These are phyloP conservation scores for Dreissena rostriformis DNA, from an alignment of 1,140 invertebrate species.

Conservation along the genomic window DNA sequence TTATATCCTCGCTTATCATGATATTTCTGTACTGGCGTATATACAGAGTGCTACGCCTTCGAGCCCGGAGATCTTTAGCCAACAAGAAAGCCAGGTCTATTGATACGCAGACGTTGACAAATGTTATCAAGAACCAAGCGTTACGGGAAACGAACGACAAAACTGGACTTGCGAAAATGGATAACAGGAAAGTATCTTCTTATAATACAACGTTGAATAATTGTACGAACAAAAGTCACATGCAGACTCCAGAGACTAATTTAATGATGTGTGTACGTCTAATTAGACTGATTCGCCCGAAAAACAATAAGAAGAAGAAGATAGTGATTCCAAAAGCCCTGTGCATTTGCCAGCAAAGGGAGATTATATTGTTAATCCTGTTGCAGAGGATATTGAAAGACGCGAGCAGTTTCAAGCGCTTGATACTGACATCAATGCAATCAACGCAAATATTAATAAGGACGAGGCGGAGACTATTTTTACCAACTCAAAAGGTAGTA, in stretches of 20 bases:
- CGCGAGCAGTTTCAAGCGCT: slow-evolving; percentile 33
- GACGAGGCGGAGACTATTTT: slow-evolving; percentile 49
- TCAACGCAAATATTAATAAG: background rate
- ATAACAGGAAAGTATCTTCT: slow-evolving; percentile 78
- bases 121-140: slow-evolving; percentile 76
- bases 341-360: slow-evolving; percentile 83
- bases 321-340: slow-evolving; percentile 78
- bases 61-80: slow-evolving; percentile 84
- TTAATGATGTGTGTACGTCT: slow-evolving; percentile 47
- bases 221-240: slow-evolving; percentile 51
- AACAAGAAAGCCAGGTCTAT: slow-evolving; percentile 52
- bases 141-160: slow-evolving; percentile 71
- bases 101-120: slow-evolving; percentile 62
- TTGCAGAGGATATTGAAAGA: slow-evolving; percentile 62
- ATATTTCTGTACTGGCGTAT: slow-evolving; percentile 99
- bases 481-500: slow-evolving; percentile 18
- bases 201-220: slow-evolving; percentile 82
- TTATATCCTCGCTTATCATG: slow-evolving; percentile 99
- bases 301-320: slow-evolving; percentile 84
- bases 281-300: slow-evolving; percentile 81
- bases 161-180: slow-evolving; percentile 71
- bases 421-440: background rate
- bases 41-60: slow-evolving; percentile 93
- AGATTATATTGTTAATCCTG: slow-evolving; percentile 72
- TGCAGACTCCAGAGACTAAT: slow-evolving; percentile 49